A percentile compares a stretch with the other conserved stretches of the same genome.
Conservation (phyloP, 2,797 vertebrate genomes). For the Orientallactaga sibirica region DNA sequence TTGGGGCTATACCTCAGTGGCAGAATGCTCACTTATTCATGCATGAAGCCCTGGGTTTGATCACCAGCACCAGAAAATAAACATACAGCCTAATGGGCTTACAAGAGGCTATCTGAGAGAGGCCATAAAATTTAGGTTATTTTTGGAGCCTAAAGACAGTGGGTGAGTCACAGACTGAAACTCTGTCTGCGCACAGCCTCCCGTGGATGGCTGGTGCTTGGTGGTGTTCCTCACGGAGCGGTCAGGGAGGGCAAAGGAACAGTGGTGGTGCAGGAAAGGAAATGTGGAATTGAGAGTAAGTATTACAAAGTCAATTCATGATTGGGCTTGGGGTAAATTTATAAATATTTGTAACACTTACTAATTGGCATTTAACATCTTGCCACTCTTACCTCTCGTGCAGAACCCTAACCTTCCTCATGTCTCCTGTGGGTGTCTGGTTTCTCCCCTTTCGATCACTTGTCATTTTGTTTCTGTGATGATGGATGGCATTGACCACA, state of each 20-base stretch:
- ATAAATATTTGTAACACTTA: not conserved
- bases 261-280: not conserved
- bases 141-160: not conserved
- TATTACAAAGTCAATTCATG: not conserved
- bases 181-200: not conserved
- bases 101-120: not conserved
- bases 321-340: constrained; percentile 11
- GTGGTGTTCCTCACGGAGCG: not conserved
- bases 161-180: not conserved
- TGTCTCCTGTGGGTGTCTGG: not conserved
- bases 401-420: not conserved
- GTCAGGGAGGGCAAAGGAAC: not conserved
- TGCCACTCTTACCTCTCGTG: not conserved
- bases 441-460: not conserved
- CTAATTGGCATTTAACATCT: not conserved
- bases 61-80: not conserved
- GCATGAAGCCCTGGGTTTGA: not conserved
- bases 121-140: not conserved
- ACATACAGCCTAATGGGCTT: not conserved
- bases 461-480: not conserved
- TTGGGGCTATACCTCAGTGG: not conserved
- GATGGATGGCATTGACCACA: not conserved
- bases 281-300: not conserved
- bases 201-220: not conserved
- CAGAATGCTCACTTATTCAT: not conserved